A percentile compares a stretch with the other conserved stretches of the same genome.
Evolutionary conservation across 2,113 vertebrate genomes (phyloP).

Genomic region (Marmota flaviventris): DNA sequence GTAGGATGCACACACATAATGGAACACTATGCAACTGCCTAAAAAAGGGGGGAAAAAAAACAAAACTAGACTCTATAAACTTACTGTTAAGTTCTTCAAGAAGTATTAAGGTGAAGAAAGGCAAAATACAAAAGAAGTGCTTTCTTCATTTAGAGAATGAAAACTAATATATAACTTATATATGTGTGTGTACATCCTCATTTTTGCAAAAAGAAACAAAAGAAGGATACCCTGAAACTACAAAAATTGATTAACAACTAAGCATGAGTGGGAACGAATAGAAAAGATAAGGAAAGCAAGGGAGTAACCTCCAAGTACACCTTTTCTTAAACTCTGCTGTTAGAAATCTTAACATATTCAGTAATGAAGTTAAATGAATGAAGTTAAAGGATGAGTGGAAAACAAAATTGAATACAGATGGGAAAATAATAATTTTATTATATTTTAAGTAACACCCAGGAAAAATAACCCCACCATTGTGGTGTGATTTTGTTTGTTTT

Average conservation of each 20-base stretch:
- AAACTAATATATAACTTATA: neutral
- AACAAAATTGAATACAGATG: neutral
- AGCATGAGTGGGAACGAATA: neutral
- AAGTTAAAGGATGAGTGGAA: neutral
- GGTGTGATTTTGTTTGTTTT: neutral
- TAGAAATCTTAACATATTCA: slow-evolving; percentile 36
- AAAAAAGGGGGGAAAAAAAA: neutral
- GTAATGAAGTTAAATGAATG: slow-evolving; percentile 35
- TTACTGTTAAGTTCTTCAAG: neutral
- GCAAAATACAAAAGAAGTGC: slow-evolving; percentile 12
- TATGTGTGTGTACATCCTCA: neutral
- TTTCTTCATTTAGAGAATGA: neutral
- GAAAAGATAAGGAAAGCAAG: neutral
- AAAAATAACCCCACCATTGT: neutral
- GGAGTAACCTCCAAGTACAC: neutral
- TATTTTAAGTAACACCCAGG: neutral
- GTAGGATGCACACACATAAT: neutral
- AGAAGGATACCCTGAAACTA: slow-evolving; percentile 33
- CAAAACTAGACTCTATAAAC: neutral
- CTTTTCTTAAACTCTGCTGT: slow-evolving; percentile 8
- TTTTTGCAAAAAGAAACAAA: neutral
- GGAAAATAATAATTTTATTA: neutral
- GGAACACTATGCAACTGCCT: neutral
- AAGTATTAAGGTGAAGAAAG: neutral
- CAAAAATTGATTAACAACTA: slow-evolving; percentile 3